Base-by-base conservation (phyloP, 2,113 vertebrate species). In the Plectropomus leopardus region DNA sequence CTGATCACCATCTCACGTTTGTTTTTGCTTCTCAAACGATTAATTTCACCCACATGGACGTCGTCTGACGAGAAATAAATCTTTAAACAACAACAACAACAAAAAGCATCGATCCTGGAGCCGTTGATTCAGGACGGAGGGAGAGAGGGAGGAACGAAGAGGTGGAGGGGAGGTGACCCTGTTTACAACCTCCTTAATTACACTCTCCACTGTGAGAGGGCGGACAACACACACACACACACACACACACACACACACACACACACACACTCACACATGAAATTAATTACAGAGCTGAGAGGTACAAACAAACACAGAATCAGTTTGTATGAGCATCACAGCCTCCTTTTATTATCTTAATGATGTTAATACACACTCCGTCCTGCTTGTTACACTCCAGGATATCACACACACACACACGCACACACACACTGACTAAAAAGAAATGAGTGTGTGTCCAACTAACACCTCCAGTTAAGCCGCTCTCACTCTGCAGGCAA, bases 151-250 rank as follows among this genome's bases (percentile, higher is more conserved):
- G 14, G 24, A 21, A 28, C 5, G 14, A 34, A 47, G 47, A 34
- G 50, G 30, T 1, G 19, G 63, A 36, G 17, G n/a, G 36, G 55
- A 47, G 55, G 15, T 34, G 32, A 72, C 66, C 66, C 42, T 66
- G 53, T 67, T 72, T 30, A 30, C 74, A 28, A 8, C 32, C 72
- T 24, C 15, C 59, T 44, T 76, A 66, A 83, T 77, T 54, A 72
- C 47, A 34, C 60, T 53, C 11, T 9, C 16, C 0, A 8, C 32
- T 72, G 10, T 16, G 47, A 76, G 79, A 65, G 51, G 30, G 4
- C 32, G 58, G 42, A 70, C 79, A 50, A 44, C 67, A 54, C 65
- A 53, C 48, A 68, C 64, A 67, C 40, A 64, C 21, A 54, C 50
- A 69, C 66, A 54, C 50, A 54, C 69, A 32, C 30, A 50, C 55